Evolutionary conservation across 2,113 vertebrate species (phyloP).

Genomic region (Electrona antarctica): DNA sequence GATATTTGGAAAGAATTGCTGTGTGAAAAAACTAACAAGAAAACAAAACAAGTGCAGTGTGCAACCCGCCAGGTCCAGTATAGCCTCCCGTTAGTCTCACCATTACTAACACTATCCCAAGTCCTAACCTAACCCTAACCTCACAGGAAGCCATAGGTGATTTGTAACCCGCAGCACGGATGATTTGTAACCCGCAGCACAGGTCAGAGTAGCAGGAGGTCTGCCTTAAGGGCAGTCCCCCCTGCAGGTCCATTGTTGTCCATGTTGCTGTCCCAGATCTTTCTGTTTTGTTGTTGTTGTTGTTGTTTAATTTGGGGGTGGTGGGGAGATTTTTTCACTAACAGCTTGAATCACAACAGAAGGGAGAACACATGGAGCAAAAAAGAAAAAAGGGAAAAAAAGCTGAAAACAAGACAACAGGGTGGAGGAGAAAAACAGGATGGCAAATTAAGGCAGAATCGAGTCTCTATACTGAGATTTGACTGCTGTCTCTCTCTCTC

Average conservation of each 20-base stretch:
- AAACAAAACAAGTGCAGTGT: constrained; percentile 17
- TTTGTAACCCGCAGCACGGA: no score
- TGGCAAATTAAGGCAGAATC: constrained; percentile 40
- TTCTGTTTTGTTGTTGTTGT: background rate
- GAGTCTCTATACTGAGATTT: background rate
- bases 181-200: no score
- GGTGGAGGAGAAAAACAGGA: constrained; percentile 8
- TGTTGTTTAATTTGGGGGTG: no score
- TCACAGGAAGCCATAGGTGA: no score
- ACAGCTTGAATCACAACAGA: constrained; percentile 27
- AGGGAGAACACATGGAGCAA: background rate
- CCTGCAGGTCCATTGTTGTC: background rate
- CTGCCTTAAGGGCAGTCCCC: no score
- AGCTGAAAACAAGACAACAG: no score
- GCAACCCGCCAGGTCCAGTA: constrained; percentile 28
- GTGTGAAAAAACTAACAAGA: background rate
- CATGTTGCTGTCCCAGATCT: constrained; percentile 42
- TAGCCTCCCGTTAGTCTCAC: no score
- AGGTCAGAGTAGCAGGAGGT: no score
- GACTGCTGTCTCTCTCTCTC: background rate
- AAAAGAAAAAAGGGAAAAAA: constrained; percentile 18
- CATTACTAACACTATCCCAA: no score
- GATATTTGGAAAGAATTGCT: constrained; percentile 39
- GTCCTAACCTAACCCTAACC: no score
- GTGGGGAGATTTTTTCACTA: background rate